These are phyloP conservation scores for Lucinisca nassula DNA, from an alignment of 2,888 invertebrate genomes.

Conservation along the genomic window DNA sequence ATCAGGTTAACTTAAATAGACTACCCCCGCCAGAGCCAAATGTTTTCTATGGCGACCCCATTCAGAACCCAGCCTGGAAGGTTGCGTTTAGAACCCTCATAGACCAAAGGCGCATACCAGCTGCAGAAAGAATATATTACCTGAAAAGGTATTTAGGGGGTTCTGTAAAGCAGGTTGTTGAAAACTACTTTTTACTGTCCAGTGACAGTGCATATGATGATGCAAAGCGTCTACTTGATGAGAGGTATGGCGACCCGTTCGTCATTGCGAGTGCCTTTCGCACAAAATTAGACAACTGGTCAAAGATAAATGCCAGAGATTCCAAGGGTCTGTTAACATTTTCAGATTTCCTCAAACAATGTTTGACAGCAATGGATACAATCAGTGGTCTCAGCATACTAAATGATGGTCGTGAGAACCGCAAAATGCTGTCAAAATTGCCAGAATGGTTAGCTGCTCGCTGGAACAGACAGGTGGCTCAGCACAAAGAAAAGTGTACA, in stretches of 20 bases:
- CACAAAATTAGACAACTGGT: conserved; percentile 54
- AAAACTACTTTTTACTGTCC: conserved; percentile 56
- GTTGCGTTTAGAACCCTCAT: conserved; percentile 47
- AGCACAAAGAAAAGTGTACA: conserved; percentile 12
- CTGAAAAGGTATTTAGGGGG: conserved; percentile 56
- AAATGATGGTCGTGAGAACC: conserved; percentile 52
- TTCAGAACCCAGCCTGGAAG: conserved; percentile 54
- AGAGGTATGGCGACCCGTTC: conserved; percentile 63
- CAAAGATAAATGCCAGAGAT: conserved; percentile 46
- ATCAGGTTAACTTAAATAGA: conserved; percentile 9
- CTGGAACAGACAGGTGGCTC: conserved; percentile 47
- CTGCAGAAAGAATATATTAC: conserved; percentile 53
- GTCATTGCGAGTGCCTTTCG: conserved; percentile 56
- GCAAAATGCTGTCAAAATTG: conserved; percentile 59
- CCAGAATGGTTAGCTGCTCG: conserved; percentile 51
- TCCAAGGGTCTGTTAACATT: conserved; percentile 44
- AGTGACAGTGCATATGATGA: conserved; percentile 51
- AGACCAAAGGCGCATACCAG: conserved; percentile 31
- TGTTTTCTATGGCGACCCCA: conserved; percentile 58
- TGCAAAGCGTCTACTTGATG: conserved; percentile 56
- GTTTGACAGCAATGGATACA: conserved; percentile 42
- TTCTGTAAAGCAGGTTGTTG: conserved; percentile 48
- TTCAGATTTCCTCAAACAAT: conserved; percentile 58
- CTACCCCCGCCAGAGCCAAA: conserved; percentile 56
- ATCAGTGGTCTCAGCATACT: conserved; percentile 33